Base-by-base conservation (phyloP, 2,888 invertebrate genomes). In the Laothoe populi region DNA sequence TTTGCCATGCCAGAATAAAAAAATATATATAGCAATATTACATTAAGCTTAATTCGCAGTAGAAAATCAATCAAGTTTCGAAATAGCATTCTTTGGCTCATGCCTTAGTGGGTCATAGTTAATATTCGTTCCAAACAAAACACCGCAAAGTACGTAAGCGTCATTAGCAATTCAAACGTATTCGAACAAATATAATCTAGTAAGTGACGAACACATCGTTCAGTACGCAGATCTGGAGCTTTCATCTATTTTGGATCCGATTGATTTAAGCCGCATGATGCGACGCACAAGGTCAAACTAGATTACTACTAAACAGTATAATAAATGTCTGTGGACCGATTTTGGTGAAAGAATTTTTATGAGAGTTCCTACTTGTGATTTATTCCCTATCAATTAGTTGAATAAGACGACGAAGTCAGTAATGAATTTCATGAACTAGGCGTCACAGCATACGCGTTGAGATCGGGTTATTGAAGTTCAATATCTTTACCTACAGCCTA, bases 181-280 rank as follows among this genome's bases (percentile, higher is more conserved):
- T 46, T 23, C 10, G 4, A 10, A 7, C 10, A 10, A 35, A 35
- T 35, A 38, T 38, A 38, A 13, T 61, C 48, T 58, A 67, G 63
- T 68, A 66, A 69, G 68, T 72, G 73, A 74, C 69, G 67, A 68
- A 67, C 70, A 72, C 67, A 70, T 68, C 71, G 65, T 69, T 71
- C 70, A 67, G 63, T 61, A 64, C 67, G 64, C 67, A 66, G 69
- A 72, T 70, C 72, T 66, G 65, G 64, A 65, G 78, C 81, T 84
- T 82, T 81, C 75, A 79, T 86, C 86, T 88, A 88, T 89, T 88
- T 86, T 69, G 70, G 82, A 75, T 72, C 38, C 72, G 78, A 83
- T 82, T 77, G 78, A 74, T 75, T 74, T 68, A 66, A 73, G 69
- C 72, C 74, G 74, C 78, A 78, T 72, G 74, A 74, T 74, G 63